Evolutionary conservation across 2,888 invertebrate species (phyloP), one percentile per base, ranked within the genome.

Genomic region (Allygus modestus): DNA sequence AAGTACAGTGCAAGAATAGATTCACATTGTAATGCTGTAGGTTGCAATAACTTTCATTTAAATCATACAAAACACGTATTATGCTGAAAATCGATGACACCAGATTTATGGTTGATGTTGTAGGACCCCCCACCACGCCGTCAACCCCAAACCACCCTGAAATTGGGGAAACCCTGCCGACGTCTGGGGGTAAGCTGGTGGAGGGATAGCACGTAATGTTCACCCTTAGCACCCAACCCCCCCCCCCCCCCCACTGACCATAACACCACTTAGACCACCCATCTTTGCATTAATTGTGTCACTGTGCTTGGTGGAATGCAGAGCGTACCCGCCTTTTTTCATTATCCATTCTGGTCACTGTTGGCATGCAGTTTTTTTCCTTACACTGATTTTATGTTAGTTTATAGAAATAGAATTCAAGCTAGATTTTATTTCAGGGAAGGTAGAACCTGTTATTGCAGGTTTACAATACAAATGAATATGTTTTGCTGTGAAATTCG

Each of bases 101-200:
- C 20, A 71, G 37, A 7, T 37, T 69, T 37, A 1, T 77, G 31
- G 11, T n/a, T 77, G n/a, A n/a, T 79, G 79, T 79, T 79, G 28
- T 79, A 79, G 79, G 79, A 31, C 79, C 79, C 58, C 79, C 79
- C 79, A 79, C 79, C 37, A 79, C 79, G 79, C 31, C 54, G 20
- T 2, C 54, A 2, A 23, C 43, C 17, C 43, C 28, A 23, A 23
- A 2, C 77, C 11, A 15, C 31, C 28, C 65, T 5, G 28, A 26
- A 15, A 9, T 33, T 31, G 54, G 31, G 20, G 79, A 58, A 15
- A 1, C 54, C 37, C 37, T 33, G 31, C 58, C 33, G 20, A 58
- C 79, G 1, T 79, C 79, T 31, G 79, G 79, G 58, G 79, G 79
- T 79, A 79, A 79, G 79, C 43, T 28, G 77, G 77, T 51, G 77